Evolutionary conservation across 1,140 invertebrate species (phyloP).

Genomic region (Sesamia nonagrioides): DNA sequence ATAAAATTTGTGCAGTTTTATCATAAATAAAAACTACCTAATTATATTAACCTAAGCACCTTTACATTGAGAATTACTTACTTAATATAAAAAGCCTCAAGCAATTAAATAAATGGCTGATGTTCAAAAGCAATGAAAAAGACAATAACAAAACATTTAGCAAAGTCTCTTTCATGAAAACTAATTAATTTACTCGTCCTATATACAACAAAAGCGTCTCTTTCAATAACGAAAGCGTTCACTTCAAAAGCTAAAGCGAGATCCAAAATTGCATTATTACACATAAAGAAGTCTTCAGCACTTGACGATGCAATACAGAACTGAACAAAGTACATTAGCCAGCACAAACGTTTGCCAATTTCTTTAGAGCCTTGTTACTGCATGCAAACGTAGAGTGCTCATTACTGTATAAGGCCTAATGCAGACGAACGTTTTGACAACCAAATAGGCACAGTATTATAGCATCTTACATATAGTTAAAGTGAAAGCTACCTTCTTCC

Average conservation of each 20-base stretch:
- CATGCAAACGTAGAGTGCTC: constrained; percentile 16
- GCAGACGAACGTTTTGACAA: constrained; percentile 1
- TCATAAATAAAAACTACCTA: no score
- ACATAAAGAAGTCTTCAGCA: constrained; percentile 8
- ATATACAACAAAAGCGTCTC: constrained; percentile 13
- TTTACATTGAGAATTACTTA: no score
- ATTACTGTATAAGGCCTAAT: constrained; percentile 17
- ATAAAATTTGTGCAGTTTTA: no score
- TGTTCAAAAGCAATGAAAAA: background rate
- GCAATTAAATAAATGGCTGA: background rate
- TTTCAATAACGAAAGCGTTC: constrained; percentile 11
- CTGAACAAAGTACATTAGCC: constrained; percentile 35
- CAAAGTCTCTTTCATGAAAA: background rate
- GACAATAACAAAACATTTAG: constrained; percentile 8
- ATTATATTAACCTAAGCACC: no score
- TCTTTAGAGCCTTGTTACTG: constrained; percentile 37
- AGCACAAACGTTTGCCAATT: constrained; percentile 35
- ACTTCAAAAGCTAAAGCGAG: constrained; percentile 4
- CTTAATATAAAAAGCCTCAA: background rate
- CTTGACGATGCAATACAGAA: constrained; percentile 1
- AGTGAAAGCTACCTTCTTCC: no score
- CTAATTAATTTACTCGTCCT: constrained; percentile 23
- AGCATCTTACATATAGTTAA: no score
- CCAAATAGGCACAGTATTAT: background rate
- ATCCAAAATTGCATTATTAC: constrained; percentile 17